These are phyloP conservation scores for Latrodectus hesperus DNA, from an alignment of 2,888 invertebrate species.

Conservation along the genomic window DNA sequence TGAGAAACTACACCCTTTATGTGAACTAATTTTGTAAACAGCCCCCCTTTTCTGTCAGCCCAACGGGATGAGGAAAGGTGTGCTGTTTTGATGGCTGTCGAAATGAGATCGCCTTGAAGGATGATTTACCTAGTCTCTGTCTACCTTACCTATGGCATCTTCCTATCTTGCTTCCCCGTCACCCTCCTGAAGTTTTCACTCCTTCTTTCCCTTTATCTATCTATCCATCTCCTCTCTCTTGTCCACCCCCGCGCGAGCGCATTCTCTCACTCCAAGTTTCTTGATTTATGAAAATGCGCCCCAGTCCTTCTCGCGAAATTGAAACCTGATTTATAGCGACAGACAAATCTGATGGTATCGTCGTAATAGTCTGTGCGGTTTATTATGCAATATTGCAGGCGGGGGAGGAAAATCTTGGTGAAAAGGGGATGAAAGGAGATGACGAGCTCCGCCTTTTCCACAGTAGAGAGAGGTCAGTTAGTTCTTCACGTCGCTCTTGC, in stretches of 20 bases:
- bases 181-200: constrained; percentile 64
- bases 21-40: constrained; percentile 51
- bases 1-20: neutral
- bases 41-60: constrained; percentile 23
- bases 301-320: constrained; percentile 65
- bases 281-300: constrained; percentile 69
- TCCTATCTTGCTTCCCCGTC: constrained; percentile 9
- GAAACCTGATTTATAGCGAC: constrained; percentile 70
- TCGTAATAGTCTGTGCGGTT: constrained; percentile 68
- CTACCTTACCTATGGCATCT: constrained; percentile 41
- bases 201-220: constrained; percentile 47
- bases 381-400: constrained; percentile 65
- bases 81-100: constrained; percentile 61
- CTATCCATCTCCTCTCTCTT: constrained; percentile 7
- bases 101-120: constrained; percentile 62
- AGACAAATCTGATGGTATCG: constrained; percentile 70
- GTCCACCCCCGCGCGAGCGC: neutral
- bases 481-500: neutral
- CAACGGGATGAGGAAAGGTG: neutral
- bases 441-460: constrained; percentile 36
- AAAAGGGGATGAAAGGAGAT: constrained; percentile 7
- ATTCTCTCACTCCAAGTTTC: constrained; percentile 18
- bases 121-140: constrained; percentile 67
- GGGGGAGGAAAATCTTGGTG: constrained; percentile 7
- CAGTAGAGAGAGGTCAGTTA: constrained; percentile 43